Conservation (phyloP, 2,113 vertebrate species). For the Cyprinodon variegatus region DNA sequence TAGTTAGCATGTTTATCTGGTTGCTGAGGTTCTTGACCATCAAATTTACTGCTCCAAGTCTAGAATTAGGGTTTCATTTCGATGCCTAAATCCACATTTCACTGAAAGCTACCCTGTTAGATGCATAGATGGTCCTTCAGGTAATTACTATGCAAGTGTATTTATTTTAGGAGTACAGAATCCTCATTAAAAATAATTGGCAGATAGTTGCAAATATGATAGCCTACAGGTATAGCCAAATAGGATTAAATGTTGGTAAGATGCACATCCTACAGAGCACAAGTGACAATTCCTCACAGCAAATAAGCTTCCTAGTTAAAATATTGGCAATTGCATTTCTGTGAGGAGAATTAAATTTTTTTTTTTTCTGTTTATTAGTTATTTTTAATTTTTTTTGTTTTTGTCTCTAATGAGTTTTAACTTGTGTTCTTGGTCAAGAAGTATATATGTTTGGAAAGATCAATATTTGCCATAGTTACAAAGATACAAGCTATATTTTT, state of each 20-base stretch:
- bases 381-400: not conserved
- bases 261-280: not conserved
- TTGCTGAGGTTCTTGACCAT: constrained; percentile 56
- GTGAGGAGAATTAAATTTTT: not conserved
- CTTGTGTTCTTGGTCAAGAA: not conserved
- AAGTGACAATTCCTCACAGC: not conserved
- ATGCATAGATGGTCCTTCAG: not conserved
- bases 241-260: not conserved
- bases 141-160: not conserved
- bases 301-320: not conserved
- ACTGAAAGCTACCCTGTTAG: not conserved
- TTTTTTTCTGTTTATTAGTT: too few species aligned
- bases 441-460: not conserved
- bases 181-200: constrained; percentile 1
- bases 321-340: not conserved
- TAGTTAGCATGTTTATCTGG: constrained; percentile 65
- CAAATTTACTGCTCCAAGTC: constrained; percentile 16
- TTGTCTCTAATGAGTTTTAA: not conserved
- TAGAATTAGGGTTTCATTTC: not conserved
- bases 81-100: not conserved
- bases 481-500: not conserved
- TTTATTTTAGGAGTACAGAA: not conserved
- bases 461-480: not conserved
- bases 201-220: not conserved
- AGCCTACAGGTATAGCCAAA: too few species aligned